Evolutionary conservation across 2,797 vertebrate species (phyloP), one percentile per base, ranked within the genome.

Genomic region (Epinephelus malabaricus): DNA sequence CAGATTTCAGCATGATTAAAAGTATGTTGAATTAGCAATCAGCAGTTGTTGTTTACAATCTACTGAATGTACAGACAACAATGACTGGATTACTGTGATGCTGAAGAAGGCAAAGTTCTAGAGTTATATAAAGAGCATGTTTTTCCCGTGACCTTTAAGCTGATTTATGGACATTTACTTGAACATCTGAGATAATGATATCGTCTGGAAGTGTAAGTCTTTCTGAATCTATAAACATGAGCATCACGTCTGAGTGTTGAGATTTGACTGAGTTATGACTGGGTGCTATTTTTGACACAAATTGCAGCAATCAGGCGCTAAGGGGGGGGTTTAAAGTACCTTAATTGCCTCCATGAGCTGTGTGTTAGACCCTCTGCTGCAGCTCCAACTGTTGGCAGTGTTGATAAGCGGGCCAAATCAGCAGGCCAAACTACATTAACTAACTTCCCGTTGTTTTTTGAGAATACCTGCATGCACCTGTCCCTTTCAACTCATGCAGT

Each of bases 301-400:
- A 71, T 47, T 62, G 73, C 12, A 3, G 60, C 59, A 80, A 82
- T 55, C 63, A 67, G 61, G 30, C 21, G 0, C 56, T 19, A 15
- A 55, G 25, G 40, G 61, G 69, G 25, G 40, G 56, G 58, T 70
- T 82, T 53, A 68, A 80, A 83, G 54, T 51, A 56, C 69, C 69
- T 69, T 65, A 74, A 81, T 58, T 80, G 73, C 73, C 51, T 64
- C 75, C 67, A n/a, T 69, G 68, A 75, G 69, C 45, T 47, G n/a
- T 49, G 53, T 68, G 59, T 79, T 67, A 62, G 27, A 82, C 67
- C 64, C 27, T 18, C 61, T 23, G 62, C 62, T 45, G 65, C 72
- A 27, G 61, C 71, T 82, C 61, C 53, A 34, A 63, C 79, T 80
- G 65, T 58, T 80, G 50, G 53, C 58, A 14, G 34, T 68, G 68